Conservation (phyloP, 1,140 invertebrate species). For the Pectinophora gossypiella region DNA sequence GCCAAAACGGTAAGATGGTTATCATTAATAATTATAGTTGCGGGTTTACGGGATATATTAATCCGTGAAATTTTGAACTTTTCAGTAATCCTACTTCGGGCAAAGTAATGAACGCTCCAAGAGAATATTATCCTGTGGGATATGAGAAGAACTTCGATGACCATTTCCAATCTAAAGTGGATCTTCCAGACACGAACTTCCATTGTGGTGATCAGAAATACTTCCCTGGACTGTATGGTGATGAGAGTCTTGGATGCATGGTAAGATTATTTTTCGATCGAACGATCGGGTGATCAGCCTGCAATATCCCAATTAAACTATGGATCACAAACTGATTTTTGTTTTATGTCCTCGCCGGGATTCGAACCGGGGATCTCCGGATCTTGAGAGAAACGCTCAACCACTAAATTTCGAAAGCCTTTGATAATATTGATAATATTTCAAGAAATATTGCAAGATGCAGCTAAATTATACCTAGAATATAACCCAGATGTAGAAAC, state of each 20-base stretch:
- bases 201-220: slow-evolving; percentile 93
- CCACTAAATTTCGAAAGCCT: too few relatives aligned
- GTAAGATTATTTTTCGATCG: too few relatives aligned
- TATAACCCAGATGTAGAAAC: too few relatives aligned
- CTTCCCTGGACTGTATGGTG: slow-evolving; percentile 92
- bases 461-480: too few relatives aligned
- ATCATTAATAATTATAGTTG: neutral
- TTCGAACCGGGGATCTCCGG: too few relatives aligned
- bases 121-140: slow-evolving; percentile 89
- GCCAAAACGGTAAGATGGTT: slow-evolving; percentile 44
- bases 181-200: slow-evolving; percentile 90
- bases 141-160: slow-evolving; percentile 93
- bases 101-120: slow-evolving; percentile 92
- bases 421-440: too few relatives aligned
- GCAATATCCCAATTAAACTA: too few relatives aligned
- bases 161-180: slow-evolving; percentile 88
- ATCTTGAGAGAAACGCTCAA: too few relatives aligned
- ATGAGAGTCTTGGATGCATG: slow-evolving; percentile 94
- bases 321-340: too few relatives aligned
- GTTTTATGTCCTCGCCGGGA: too few relatives aligned
- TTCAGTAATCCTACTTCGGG: slow-evolving; percentile 65
- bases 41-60: neutral
- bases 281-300: too few relatives aligned
- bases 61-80: neutral
- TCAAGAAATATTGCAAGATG: too few relatives aligned